Conservation (phyloP, 2,888 invertebrate species). For the Lithosia quadra region DNA sequence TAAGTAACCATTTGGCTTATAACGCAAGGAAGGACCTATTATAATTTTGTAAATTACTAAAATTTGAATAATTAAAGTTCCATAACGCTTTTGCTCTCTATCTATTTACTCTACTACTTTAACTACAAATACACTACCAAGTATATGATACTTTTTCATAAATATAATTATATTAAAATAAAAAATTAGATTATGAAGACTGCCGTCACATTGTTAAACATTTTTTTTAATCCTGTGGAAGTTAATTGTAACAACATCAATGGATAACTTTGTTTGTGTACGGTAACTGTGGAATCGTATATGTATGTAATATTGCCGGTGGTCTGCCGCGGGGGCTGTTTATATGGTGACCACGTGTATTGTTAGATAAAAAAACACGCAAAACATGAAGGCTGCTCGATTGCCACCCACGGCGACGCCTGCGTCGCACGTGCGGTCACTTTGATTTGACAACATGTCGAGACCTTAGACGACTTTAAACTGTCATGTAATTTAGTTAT, state of each 20-base stretch:
- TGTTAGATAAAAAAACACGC: slow-evolving; percentile 58
- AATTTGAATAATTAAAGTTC: neutral
- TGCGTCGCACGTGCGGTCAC: slow-evolving; percentile 61
- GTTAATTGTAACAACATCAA: too few species aligned
- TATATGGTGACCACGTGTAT: slow-evolving; percentile 65
- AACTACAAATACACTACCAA: too few species aligned
- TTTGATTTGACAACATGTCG: slow-evolving; percentile 43
- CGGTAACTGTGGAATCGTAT: too few species aligned
- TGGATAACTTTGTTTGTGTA: too few species aligned
- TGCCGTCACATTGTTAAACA: neutral
- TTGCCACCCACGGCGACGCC: slow-evolving; percentile 57
- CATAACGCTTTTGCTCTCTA: too few species aligned
- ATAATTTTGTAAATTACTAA: too few species aligned
- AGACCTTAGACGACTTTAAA: slow-evolving; percentile 19
- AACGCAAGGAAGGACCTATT: too few species aligned
- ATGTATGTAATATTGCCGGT: slow-evolving; percentile 39
- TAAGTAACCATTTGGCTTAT: too few species aligned
- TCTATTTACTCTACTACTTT: too few species aligned
- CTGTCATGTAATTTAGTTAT: slow-evolving; percentile 24
- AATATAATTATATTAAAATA: neutral
- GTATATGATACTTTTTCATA: too few species aligned
- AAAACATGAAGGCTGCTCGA: slow-evolving; percentile 33
- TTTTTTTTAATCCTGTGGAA: slow-evolving; percentile 27
- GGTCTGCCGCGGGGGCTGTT: slow-evolving; percentile 57
- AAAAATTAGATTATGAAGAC: neutral